These are phyloP conservation scores for Sialia sialis DNA, from an alignment of 2,113 vertebrate genomes.

Conservation along the genomic window DNA sequence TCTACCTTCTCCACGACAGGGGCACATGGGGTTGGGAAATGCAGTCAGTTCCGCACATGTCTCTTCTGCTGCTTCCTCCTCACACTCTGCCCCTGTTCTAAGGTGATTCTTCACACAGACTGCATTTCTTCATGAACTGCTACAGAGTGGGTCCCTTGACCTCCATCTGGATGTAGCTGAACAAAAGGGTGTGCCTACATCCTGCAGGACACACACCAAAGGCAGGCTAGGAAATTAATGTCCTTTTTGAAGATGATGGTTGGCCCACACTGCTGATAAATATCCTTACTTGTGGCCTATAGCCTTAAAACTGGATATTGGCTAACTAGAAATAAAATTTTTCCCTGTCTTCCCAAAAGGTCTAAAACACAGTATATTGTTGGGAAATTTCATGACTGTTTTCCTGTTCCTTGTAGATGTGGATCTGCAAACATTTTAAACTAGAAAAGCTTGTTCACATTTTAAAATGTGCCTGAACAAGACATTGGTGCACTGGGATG, in stretches of 20 bases:
- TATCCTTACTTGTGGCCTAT: neutral
- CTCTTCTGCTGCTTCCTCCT: neutral
- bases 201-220: neutral
- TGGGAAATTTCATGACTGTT: neutral
- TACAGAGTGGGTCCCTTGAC: neutral
- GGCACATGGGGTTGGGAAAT: neutral
- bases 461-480: neutral
- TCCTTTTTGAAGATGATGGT: neutral
- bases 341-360: neutral
- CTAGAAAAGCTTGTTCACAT: neutral
- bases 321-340: neutral
- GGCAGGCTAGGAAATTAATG: neutral
- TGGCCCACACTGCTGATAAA: neutral
- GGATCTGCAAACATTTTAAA: neutral
- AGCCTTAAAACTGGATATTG: neutral
- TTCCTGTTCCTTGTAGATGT: neutral
- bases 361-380: neutral
- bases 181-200: neutral
- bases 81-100: neutral
- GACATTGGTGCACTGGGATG: neutral
- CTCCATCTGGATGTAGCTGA: neutral
- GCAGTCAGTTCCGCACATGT: neutral
- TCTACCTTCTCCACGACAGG: neutral
- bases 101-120: neutral
- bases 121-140: neutral